Percentiles rank a stretch among this genome's conserved stretches.
phyloP scores from a whole-genome alignment of 2,113 vertebrate species.

The Spea multiplicata region DNA sequence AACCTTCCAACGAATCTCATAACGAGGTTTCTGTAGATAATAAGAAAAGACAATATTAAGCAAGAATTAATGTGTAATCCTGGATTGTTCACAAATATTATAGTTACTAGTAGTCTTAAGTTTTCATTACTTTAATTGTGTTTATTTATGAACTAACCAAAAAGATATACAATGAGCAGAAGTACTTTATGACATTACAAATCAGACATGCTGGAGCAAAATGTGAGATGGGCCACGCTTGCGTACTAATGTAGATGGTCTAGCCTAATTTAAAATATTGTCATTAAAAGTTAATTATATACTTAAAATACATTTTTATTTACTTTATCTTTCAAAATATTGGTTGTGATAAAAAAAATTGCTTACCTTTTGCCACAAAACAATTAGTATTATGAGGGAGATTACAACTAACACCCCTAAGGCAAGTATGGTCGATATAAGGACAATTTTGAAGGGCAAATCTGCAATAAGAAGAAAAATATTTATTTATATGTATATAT shows the following conservation, averaged over 20 bases:
- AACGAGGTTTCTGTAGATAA: constrained; percentile 86
- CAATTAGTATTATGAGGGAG: constrained; percentile 86
- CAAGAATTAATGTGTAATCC: not conserved
- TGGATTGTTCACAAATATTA: too few species aligned
- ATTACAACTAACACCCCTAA: constrained; percentile 82
- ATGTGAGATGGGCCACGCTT: too few species aligned
- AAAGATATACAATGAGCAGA: too few species aligned
- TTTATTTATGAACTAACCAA: too few species aligned
- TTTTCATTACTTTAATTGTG: not conserved
- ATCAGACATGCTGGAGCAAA: too few species aligned
- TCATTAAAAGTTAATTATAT: too few species aligned
- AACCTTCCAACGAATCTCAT: constrained; percentile 98
- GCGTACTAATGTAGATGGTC: too few species aligned
- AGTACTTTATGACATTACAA: too few species aligned
- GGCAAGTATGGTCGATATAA: constrained; percentile 84
- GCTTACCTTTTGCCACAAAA: constrained; percentile 91
- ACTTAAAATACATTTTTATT: not conserved
- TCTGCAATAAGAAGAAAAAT: constrained; percentile 62
- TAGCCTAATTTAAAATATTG: too few species aligned
- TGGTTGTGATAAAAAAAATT: not conserved
- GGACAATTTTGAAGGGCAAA: constrained; percentile 84
- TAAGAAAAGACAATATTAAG: not conserved
- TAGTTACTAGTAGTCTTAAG: too few species aligned
- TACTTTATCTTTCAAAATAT: too few species aligned
- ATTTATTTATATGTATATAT: too few species aligned